Percentiles rank a stretch among this genome's conserved stretches.
Evolutionary conservation across 2,888 invertebrate species (phyloP).

Genomic region (Eupithecia insigniata): DNA sequence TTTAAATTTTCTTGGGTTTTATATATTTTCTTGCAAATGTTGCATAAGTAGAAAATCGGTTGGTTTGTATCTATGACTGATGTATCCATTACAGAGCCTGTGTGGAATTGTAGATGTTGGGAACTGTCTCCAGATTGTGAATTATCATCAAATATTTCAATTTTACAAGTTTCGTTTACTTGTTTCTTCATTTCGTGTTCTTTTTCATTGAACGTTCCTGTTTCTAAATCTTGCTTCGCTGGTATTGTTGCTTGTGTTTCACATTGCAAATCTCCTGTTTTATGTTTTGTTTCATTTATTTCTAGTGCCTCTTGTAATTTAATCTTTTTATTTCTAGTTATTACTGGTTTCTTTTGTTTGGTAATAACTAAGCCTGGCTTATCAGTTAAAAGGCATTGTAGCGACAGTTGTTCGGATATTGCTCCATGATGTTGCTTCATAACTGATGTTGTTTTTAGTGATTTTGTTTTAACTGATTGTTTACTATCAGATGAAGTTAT

Average conservation of each 20-base stretch:
- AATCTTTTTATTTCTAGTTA: neutral
- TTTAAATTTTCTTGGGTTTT: neutral
- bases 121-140: neutral
- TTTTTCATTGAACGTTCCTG: neutral
- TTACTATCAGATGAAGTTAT: neutral
- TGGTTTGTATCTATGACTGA: neutral
- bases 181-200: neutral
- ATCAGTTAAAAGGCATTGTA: neutral
- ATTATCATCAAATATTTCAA: neutral
- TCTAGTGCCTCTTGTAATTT: neutral
- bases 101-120: too few species aligned
- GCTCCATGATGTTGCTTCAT: neutral
- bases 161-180: neutral
- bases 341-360: neutral
- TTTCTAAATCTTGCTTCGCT: neutral
- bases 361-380: neutral
- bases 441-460: neutral
- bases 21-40: neutral
- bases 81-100: too few species aligned
- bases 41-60: neutral
- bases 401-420: neutral
- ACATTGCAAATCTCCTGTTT: neutral
- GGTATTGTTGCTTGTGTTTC: too few species aligned
- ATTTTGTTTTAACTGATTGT: neutral
- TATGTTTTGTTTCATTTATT: neutral